A percentile compares a stretch with the other conserved stretches of the same genome.
These are phyloP conservation scores for Magallana angulata DNA, from an alignment of 1,140 invertebrate genomes.

Conservation along the genomic window DNA sequence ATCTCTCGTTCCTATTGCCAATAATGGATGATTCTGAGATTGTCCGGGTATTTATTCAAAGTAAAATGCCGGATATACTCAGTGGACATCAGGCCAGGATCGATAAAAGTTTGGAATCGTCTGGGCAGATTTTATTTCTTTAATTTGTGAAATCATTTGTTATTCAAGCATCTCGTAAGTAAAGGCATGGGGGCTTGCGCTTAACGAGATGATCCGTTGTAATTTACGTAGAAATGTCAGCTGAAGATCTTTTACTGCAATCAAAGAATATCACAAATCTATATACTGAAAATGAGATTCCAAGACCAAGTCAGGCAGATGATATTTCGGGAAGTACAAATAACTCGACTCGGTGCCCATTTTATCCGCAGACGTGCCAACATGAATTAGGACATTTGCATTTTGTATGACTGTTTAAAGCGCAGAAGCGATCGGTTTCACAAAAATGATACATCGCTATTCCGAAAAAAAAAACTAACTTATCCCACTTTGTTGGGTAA, in stretches of 20 bases:
- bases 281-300: background rate
- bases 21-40: constrained; percentile 24
- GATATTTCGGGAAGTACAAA: background rate
- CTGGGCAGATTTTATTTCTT: background rate
- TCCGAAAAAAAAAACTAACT: background rate
- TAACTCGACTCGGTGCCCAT: background rate
- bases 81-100: constrained; percentile 7
- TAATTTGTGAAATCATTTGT: background rate
- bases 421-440: background rate
- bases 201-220: constrained; percentile 11
- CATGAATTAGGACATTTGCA: background rate
- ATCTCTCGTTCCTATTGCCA: constrained; percentile 30
- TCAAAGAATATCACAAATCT: background rate
- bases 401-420: background rate
- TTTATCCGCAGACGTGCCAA: background rate
- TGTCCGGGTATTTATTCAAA: constrained; percentile 34
- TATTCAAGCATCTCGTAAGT: constrained; percentile 13
- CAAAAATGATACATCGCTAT: background rate
- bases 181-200: background rate
- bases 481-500: background rate
- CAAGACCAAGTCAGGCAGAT: background rate
- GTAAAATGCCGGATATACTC: constrained; percentile 26
- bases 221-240: constrained; percentile 23
- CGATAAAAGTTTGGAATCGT: background rate
- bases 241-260: background rate